Evolutionary conservation across 2,797 vertebrate genomes (phyloP).

Genomic region (Peromyscus nudipes): DNA sequence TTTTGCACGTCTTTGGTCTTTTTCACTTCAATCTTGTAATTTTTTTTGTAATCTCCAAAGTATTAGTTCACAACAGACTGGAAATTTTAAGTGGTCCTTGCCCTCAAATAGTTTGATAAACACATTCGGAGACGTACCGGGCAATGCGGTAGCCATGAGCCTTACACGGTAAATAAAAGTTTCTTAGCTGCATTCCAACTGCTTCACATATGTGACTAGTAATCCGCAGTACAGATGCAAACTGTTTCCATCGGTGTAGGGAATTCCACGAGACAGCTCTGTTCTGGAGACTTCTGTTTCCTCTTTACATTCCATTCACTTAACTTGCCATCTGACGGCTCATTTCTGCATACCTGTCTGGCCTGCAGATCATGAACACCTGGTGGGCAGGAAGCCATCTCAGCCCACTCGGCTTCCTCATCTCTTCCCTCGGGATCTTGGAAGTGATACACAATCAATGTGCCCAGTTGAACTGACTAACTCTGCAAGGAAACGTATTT

Average conservation of each 20-base stretch:
- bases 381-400: not conserved
- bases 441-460: not conserved
- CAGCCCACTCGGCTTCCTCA: not conserved
- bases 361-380: not conserved
- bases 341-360: not conserved
- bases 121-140: not conserved
- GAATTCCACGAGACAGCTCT: not conserved
- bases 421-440: not conserved
- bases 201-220: not conserved
- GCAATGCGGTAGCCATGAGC: not conserved
- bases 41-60: slow-evolving; percentile 51
- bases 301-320: not conserved
- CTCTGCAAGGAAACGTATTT: slow-evolving; percentile 38
- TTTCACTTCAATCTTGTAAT: slow-evolving; percentile 41
- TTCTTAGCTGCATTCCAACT: slow-evolving; percentile 27
- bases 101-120: slow-evolving; percentile 33
- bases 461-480: slow-evolving; percentile 8
- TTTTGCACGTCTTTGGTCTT: slow-evolving; percentile 23
- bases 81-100: slow-evolving; percentile 64
- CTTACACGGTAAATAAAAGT: not conserved
- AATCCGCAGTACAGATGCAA: not conserved
- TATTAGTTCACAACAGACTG: slow-evolving; percentile 26
- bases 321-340: not conserved
- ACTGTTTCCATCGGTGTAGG: not conserved
- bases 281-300: not conserved